Conservation (phyloP, 2,113 vertebrate genomes). For the Plectropomus leopardus region DNA sequence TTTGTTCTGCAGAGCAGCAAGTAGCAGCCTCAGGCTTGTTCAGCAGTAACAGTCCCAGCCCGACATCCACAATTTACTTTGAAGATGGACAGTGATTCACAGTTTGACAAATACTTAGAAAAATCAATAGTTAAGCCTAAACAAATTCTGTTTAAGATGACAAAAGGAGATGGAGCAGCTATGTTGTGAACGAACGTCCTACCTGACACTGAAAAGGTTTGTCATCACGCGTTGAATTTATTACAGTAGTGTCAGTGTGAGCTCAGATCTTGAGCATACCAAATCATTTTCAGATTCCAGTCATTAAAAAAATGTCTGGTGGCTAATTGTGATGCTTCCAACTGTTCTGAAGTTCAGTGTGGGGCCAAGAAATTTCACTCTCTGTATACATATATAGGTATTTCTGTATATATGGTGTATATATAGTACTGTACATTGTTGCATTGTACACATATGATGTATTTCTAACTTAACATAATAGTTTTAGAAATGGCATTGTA, state of each 20-base stretch:
- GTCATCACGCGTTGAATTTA: not conserved
- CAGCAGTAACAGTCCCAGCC: not conserved
- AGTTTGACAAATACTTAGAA: not conserved
- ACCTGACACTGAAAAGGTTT: not conserved
- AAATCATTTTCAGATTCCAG: not conserved
- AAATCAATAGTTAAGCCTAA: not conserved
- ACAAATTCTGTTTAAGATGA: not conserved
- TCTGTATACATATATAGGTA: too few relatives aligned
- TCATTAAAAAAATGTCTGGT: constrained; percentile 13
- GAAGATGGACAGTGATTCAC: not conserved
- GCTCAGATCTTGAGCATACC: not conserved
- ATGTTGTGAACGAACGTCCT: not conserved
- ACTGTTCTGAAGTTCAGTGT: not conserved
- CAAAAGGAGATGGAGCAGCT: not conserved
- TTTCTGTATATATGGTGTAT: too few relatives aligned
- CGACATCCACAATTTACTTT: not conserved
- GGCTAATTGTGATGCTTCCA: constrained; percentile 15
- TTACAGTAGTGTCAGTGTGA: not conserved
- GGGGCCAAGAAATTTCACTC: not conserved
- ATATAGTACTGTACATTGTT: too few relatives aligned
- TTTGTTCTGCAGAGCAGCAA: constrained; percentile 29
- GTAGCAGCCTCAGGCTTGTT: constrained; percentile 12
- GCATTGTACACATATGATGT: too few relatives aligned
- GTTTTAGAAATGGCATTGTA: too few relatives aligned
- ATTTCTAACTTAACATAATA: too few relatives aligned